phyloP scores from a whole-genome alignment of 2,888 invertebrate species.

The Ennomos fuscantarius region DNA sequence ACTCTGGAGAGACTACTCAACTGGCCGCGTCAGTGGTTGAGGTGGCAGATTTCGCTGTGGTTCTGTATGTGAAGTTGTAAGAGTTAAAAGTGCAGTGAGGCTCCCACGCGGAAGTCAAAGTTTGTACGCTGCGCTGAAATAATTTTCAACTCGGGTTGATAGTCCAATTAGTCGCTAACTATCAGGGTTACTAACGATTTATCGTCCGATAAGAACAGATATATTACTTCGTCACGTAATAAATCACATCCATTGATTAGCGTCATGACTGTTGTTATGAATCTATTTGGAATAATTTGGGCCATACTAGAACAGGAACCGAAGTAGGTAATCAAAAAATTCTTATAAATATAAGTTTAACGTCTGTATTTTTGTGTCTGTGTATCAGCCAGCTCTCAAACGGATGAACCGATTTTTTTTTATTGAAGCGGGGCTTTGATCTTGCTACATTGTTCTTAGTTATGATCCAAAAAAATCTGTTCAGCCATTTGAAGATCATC shows the following conservation, averaged over 20 bases:
- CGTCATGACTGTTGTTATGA: too few species aligned
- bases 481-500: too few species aligned
- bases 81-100: conserved; percentile 49
- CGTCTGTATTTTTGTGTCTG: too few species aligned
- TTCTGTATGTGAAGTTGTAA: conserved; percentile 1
- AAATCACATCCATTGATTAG: conserved; percentile 28
- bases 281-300: too few species aligned
- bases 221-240: conserved; percentile 29
- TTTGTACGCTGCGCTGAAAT: conserved; percentile 50
- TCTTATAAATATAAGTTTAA: too few species aligned
- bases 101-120: conserved; percentile 61
- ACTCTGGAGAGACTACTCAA: not conserved
- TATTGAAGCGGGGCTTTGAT: too few species aligned
- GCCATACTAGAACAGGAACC: too few species aligned
- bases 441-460: too few species aligned
- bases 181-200: conserved; percentile 2
- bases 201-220: conserved; percentile 9
- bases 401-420: too few species aligned
- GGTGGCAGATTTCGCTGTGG: not conserved
- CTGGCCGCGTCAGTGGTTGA: conserved; percentile 7
- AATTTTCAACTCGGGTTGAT: conserved; percentile 45
- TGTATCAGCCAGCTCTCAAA: too few species aligned
- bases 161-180: conserved; percentile 42
- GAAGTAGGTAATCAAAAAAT: too few species aligned
- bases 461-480: too few species aligned